Evolutionary conservation across 2,113 vertebrate species (phyloP).

Genomic region (Nansenia antarctica): DNA sequence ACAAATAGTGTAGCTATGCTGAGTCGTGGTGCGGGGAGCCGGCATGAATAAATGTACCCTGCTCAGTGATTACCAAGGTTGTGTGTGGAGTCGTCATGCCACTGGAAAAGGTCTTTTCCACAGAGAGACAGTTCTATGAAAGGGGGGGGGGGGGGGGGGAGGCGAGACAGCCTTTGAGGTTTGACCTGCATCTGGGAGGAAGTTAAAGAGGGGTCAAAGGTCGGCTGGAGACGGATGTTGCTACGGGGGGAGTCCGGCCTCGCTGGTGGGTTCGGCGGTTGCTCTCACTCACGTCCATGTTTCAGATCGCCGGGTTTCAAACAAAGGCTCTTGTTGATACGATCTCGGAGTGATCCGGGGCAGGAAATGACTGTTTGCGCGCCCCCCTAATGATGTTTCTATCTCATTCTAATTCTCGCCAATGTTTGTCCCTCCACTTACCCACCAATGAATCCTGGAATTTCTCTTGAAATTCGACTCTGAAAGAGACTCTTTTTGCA

Average conservation of each 20-base stretch:
- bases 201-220: conserved; percentile 48
- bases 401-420: conserved; percentile 54
- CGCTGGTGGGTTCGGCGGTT: conserved; percentile 25
- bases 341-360: conserved; percentile 50
- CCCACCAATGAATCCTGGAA: no score
- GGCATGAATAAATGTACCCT: conserved; percentile 28
- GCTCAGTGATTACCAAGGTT: conserved; percentile 44
- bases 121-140: neutral
- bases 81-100: conserved; percentile 40
- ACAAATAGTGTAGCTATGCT: conserved; percentile 60
- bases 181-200: conserved; percentile 51
- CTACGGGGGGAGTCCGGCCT: neutral
- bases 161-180: conserved; percentile 48
- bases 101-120: conserved; percentile 17
- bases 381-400: conserved; percentile 61
- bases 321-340: conserved; percentile 74
- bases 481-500: no score
- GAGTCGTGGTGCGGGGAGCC: conserved; percentile 41
- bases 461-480: no score
- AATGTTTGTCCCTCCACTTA: conserved; percentile 26
- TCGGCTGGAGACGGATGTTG: conserved; percentile 44
- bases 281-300: conserved; percentile 64
- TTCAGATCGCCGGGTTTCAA: conserved; percentile 70
- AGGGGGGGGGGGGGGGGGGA: conserved; percentile 1
- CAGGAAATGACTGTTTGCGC: conserved; percentile 66